phyloP scores from a whole-genome alignment of 2,113 vertebrate genomes.

The Speoplatyrhinus poulsoni region DNA sequence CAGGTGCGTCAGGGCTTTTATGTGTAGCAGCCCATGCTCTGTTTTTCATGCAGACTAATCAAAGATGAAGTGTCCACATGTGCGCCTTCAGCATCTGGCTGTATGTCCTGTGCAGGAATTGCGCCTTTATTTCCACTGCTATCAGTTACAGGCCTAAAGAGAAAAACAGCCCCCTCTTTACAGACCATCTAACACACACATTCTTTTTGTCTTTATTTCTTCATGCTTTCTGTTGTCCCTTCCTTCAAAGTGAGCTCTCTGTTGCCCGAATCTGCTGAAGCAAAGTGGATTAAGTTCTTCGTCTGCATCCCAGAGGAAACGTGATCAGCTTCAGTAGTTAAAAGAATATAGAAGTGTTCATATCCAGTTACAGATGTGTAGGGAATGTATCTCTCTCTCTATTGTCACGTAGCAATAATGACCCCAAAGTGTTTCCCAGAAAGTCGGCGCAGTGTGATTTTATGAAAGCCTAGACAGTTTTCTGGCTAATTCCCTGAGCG shows the following conservation, averaged over 20 bases:
- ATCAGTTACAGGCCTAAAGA: slow-evolving; percentile 46
- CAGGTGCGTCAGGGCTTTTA: background rate
- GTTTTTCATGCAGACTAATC: slow-evolving; percentile 61
- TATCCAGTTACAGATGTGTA: slow-evolving; percentile 22
- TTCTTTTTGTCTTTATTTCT: slow-evolving; percentile 15
- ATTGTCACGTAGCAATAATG: slow-evolving; percentile 27
- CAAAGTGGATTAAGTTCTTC: slow-evolving; percentile 34
- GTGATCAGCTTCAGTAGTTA: slow-evolving; percentile 20
- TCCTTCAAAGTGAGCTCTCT: slow-evolving; percentile 2
- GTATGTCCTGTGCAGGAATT: slow-evolving; percentile 52
- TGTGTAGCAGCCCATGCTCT: slow-evolving; percentile 21
- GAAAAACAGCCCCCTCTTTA: background rate
- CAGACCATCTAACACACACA: background rate
- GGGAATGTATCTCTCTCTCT: slow-evolving; percentile 1
- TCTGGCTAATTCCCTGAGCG: slow-evolving; percentile 9
- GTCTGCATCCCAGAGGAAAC: slow-evolving; percentile 20
- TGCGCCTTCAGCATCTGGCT: slow-evolving; percentile 66
- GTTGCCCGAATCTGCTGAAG: slow-evolving; percentile 26
- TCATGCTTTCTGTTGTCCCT: background rate
- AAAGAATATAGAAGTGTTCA: slow-evolving; percentile 1
- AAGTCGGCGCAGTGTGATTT: slow-evolving; percentile 21
- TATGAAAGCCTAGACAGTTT: slow-evolving; percentile 21
- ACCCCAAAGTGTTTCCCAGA: slow-evolving; percentile 8
- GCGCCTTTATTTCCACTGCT: slow-evolving; percentile 50
- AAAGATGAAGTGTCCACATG: slow-evolving; percentile 64